Evolutionary conservation across 2,113 vertebrate species (phyloP).

Genomic region (Trichechus manatus): DNA sequence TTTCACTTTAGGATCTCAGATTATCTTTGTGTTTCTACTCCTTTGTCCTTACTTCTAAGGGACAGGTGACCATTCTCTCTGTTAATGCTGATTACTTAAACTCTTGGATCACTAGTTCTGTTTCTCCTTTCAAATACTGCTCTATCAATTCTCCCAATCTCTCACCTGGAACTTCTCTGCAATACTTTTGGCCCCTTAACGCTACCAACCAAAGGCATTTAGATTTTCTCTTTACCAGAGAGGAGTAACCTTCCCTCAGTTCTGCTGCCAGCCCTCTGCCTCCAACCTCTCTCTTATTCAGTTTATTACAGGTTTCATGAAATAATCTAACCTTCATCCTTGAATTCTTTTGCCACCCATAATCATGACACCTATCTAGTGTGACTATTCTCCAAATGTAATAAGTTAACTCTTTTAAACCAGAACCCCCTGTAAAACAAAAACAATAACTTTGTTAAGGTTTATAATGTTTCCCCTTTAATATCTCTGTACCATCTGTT

Average conservation of each 20-base stretch:
- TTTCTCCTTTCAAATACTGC: background rate
- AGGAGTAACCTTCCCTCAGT: background rate
- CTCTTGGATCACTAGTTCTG: background rate
- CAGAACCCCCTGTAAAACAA: background rate
- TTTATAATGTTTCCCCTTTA: background rate
- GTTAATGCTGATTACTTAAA: background rate
- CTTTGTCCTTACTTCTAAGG: constrained; percentile 12
- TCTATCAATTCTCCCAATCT: background rate
- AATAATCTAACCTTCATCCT: background rate
- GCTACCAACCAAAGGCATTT: background rate
- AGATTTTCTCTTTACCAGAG: background rate
- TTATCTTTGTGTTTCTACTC: background rate
- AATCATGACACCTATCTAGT: background rate
- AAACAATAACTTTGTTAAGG: background rate
- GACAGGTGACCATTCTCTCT: background rate
- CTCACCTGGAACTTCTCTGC: background rate
- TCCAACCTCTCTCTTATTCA: background rate
- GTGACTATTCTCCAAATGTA: background rate
- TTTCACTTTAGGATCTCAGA: background rate
- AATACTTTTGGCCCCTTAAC: background rate
- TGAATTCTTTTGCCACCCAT: background rate
- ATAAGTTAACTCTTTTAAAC: background rate
- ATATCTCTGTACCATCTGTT: background rate
- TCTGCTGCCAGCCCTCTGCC: background rate
- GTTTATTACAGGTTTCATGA: constrained; percentile 2